Base-by-base conservation (phyloP, 1,140 invertebrate species). In the Agraylea sexmaculata region DNA sequence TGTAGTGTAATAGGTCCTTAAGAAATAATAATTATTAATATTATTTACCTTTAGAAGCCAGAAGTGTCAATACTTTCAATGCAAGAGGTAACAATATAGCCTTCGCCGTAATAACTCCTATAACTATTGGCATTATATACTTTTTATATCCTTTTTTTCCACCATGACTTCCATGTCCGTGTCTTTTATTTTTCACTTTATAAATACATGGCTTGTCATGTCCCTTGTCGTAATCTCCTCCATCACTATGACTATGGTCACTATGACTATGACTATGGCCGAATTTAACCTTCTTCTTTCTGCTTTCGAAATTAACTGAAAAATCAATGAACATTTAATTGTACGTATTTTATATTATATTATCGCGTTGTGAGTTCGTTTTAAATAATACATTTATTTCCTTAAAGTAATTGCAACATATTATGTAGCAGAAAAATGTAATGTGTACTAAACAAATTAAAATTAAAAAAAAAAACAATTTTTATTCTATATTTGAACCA, bases 71-170 rank as follows among this genome's bases (percentile, higher is more conserved):
- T 13, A 64, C 64, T 48, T 78, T 79, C 33, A 80, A 48, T 11
- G 72, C 66, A n/a, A 79, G 53, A 1, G 76, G 76, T 35, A 79
- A 47, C 2, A 79, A 32, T 5, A 79, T 56, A 28, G 71, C 68
- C 49, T 78, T 79, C 3, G 76, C 73, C 10, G 77, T 52, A 10
- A 75, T 48, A 8, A 74, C 58, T 1, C 73, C 75, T n/a, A 75
- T 50, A 11, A 80, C 51, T 27, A 80, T 34, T 0, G 76, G 75
- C 23, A 74, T 28, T 19, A 75, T 43, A 35, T 62, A 69, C 46
- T 70, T 73, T 44, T 46, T 50, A 19, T 40, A 27, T 13, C 25
- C 30, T 4, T 36, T 7, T 3, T 34, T 18, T n/a, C 27, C n/a
- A 2, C 22, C 31, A 2, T 29, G 18, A 18, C 40, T 35, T n/a